phyloP scores from a whole-genome alignment of 1,140 invertebrate species.

The Trichogramma pretiosum region DNA sequence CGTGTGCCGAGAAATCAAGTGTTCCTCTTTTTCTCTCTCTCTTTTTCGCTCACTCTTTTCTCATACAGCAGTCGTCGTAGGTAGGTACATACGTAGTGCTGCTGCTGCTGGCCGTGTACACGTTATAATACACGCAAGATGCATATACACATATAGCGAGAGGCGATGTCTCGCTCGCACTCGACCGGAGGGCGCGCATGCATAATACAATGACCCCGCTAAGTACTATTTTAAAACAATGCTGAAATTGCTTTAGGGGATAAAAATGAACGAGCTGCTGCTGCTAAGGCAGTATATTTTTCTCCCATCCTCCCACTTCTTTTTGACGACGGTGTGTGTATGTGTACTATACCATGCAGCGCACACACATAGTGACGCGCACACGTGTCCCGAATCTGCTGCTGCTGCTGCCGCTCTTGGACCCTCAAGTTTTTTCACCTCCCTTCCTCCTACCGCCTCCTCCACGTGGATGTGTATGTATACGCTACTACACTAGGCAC shows the following conservation, averaged over 20 bases:
- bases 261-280: conserved; percentile 49
- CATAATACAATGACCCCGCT: conserved; percentile 50
- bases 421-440: not conserved
- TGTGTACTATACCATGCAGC: too few species aligned
- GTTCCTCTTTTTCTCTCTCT: conserved; percentile 39
- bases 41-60: conserved; percentile 22
- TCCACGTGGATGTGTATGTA: too few species aligned
- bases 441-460: too few species aligned
- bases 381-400: conserved; percentile 1
- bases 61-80: too few species aligned
- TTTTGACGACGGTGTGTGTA: too few species aligned
- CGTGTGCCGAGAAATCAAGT: conserved; percentile 49
- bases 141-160: conserved; percentile 19
- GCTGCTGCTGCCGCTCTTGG: not conserved
- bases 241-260: conserved; percentile 50
- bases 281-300: conserved; percentile 48
- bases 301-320: conserved; percentile 34
- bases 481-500: too few species aligned
- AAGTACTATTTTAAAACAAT: conserved; percentile 51
- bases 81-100: too few species aligned
- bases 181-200: conserved; percentile 37
- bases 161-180: conserved; percentile 22
- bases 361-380: conserved; percentile 22
- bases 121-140: too few species aligned
- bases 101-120: too few species aligned